Base-by-base conservation (phyloP, 2,888 invertebrate species). In the Disparrhopalites patrizii region DNA sequence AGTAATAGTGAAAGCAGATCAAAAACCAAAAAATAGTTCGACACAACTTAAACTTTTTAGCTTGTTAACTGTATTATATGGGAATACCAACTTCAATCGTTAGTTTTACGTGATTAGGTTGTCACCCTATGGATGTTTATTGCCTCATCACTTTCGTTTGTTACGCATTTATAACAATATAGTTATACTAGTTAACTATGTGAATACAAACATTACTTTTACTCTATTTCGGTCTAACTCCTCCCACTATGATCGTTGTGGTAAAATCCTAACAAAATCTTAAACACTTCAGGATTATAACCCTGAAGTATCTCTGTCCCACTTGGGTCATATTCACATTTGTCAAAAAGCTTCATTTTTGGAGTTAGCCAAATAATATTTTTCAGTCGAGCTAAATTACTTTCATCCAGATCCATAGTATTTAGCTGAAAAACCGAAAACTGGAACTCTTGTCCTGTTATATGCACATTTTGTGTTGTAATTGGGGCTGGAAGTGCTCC, bases 351-450 rank as follows among this genome's bases (percentile, higher is more conserved):
- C 71, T 85, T 80, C 58, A 88, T 79, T 71, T 82, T 79, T 23
- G 86, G 84, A 13, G 77, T 73, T 76, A 85, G 84, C 84, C 90
- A 95, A 85, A 89, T 91, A 71, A 89, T 83, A 80, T 96, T 96
- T 77, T 87, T 90, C 0, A 82, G 78, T 7, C 75, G 72, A 28
- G 47, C 7, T 36, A 36, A 15, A 83, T 81, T 15, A 76, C 84
- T 82, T 71, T 81, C 80, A 78, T 80, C 73, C 2, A 91, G 79
- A 78, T 90, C 84, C 36, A 91, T 80, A 0, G 90, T 90, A 76
- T 93, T 92, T 15, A 96, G 81, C 80, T 96, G 93, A 66, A 90
- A 85, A 20, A 91, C 84, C 3, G 89, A 87, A 78, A 94, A 93
- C 77, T 92, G 87, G 77, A 89, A 91, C 43, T 82, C 80, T 72